phyloP scores from a whole-genome alignment of 2,797 vertebrate species.

The Catostomus latipinnis region DNA sequence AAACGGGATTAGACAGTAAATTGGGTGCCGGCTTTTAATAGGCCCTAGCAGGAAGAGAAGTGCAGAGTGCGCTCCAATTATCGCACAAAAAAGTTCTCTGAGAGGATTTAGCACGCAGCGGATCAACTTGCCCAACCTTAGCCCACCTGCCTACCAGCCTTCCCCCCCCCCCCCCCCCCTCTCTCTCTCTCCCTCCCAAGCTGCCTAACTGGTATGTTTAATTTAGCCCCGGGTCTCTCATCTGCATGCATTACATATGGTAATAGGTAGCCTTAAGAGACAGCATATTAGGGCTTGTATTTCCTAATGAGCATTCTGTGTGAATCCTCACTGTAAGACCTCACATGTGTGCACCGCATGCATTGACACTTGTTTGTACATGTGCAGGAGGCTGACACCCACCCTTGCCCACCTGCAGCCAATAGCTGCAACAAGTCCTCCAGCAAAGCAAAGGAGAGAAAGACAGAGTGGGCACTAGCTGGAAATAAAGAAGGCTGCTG shows the following conservation, averaged over 20 bases:
- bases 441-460: not conserved
- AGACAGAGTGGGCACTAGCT: not conserved
- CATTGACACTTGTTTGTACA: conserved; percentile 34
- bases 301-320: conserved; percentile 66
- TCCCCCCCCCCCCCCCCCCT: not conserved
- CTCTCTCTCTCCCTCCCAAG: not conserved
- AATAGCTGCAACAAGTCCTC: conserved; percentile 18
- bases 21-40: conserved; percentile 55
- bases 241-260: conserved; percentile 64
- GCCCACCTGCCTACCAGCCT: conserved; percentile 32
- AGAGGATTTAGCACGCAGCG: conserved; percentile 56
- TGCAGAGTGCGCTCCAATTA: conserved; percentile 59
- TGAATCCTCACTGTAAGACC: conserved; percentile 55
- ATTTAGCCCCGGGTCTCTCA: conserved; percentile 59
- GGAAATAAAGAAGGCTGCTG: conserved; percentile 3
- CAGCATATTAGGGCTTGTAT: conserved; percentile 64
- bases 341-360: not conserved
- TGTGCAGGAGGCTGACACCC: conserved; percentile 16
- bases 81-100: conserved; percentile 50
- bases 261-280: conserved; percentile 66
- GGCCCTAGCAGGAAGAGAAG: conserved; percentile 53
- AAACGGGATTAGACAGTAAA: conserved; percentile 62
- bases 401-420: conserved; percentile 18
- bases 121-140: conserved; percentile 34
- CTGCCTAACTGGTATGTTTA: conserved; percentile 54